Conservation (phyloP, 2,888 invertebrate species). For the Argyresthia albistria region DNA sequence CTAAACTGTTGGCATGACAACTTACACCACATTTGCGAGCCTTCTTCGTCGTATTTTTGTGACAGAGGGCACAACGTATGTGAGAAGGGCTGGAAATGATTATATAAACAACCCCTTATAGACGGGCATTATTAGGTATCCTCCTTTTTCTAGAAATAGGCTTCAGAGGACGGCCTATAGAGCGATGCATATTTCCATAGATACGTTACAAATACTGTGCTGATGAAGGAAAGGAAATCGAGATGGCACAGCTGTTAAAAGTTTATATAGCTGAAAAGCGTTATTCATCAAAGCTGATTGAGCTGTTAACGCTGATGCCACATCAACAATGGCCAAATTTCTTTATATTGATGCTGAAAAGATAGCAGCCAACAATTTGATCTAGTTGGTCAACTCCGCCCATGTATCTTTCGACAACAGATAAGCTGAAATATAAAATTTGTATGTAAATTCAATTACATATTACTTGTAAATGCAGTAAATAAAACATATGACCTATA, state of each 20-base stretch:
- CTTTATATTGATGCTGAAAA: slow-evolving; percentile 5
- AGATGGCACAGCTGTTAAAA: not conserved
- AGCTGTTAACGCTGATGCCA: too few relatives aligned
- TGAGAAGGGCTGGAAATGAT: not conserved
- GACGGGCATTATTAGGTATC: not conserved
- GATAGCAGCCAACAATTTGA: slow-evolving; percentile 10
- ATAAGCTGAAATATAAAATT: too few relatives aligned
- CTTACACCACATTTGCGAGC: not conserved
- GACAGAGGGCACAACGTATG: not conserved
- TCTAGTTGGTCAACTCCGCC: slow-evolving; percentile 11
- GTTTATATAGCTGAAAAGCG: slow-evolving; percentile 10
- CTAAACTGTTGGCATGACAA: not conserved
- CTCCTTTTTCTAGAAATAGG: not conserved
- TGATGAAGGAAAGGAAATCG: not conserved
- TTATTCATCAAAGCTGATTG: slow-evolving; percentile 12
- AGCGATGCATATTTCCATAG: not conserved
- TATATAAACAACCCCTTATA: not conserved
- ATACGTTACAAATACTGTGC: not conserved
- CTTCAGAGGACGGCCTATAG: not conserved
- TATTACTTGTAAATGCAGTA: too few relatives aligned
- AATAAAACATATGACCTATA: too few relatives aligned
- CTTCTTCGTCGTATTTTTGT: not conserved
- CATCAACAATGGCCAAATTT: slow-evolving; percentile 10
- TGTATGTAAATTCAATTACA: too few relatives aligned
- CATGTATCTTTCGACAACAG: slow-evolving; percentile 8